A percentile compares a stretch with the other conserved stretches of the same genome.
Evolutionary conservation across 2,888 invertebrate genomes (phyloP).

Genomic region (Andrena flavipes): DNA sequence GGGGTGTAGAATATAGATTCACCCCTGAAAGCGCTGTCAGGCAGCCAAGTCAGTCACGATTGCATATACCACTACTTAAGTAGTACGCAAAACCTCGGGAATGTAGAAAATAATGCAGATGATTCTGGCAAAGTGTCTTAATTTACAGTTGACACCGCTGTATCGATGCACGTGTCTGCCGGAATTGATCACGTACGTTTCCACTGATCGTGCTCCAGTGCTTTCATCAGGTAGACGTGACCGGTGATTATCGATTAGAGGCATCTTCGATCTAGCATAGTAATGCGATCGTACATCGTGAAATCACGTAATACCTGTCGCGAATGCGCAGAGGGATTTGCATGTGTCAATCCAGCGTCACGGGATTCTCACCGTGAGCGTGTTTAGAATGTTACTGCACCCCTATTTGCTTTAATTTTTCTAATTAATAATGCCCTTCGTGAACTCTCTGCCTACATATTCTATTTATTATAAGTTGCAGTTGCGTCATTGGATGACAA

Average conservation of each 20-base stretch:
- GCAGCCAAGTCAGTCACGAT: too few relatives aligned
- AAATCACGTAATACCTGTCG: conserved; percentile 72
- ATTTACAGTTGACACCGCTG: conserved; percentile 26
- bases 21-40: too few relatives aligned
- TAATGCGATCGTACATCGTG: conserved; percentile 65
- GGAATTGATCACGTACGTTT: conserved; percentile 67
- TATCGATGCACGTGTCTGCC: conserved; percentile 34
- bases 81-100: too few relatives aligned
- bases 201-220: conserved; percentile 53
- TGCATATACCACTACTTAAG: too few relatives aligned
- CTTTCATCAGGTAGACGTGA: conserved; percentile 65
- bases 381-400: conserved; percentile 41
- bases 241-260: conserved; percentile 67
- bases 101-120: conserved; percentile 14
- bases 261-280: conserved; percentile 71
- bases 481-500: too few relatives aligned
- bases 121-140: conserved; percentile 30
- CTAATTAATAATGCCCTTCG: neutral
- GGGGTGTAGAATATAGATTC: too few relatives aligned
- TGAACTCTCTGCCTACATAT: neutral
- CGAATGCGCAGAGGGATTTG: conserved; percentile 65
- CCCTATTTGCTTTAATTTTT: neutral
- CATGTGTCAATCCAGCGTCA: conserved; percentile 67
- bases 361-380: conserved; percentile 30
- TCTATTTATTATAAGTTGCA: neutral